Conservation (phyloP, 2,113 vertebrate genomes). For the Agapornis roseicollis region DNA sequence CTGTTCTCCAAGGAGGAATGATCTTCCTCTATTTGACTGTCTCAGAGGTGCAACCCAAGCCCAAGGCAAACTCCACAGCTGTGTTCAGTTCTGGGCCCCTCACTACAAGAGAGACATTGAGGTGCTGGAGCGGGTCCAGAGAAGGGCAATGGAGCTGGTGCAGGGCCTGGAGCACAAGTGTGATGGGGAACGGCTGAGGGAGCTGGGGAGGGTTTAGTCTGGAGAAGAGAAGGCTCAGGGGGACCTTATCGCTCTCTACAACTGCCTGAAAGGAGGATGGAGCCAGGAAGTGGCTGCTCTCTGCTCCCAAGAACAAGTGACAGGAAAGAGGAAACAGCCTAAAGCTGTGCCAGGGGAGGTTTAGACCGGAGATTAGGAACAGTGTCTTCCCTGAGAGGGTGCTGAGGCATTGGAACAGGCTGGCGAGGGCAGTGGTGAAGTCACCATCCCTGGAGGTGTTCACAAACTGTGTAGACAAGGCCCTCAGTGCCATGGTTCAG, state of each 20-base stretch:
- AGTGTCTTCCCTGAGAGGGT: not conserved
- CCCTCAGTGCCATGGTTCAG: not conserved
- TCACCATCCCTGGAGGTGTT: not conserved
- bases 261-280: not conserved
- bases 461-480: not conserved
- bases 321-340: not conserved
- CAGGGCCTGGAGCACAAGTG: not conserved
- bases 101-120: not conserved
- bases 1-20: not conserved
- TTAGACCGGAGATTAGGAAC: not conserved
- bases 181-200: not conserved
- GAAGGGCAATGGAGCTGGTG: not conserved
- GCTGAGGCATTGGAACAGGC: not conserved
- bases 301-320: not conserved
- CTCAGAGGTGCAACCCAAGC: too few relatives aligned
- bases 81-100: not conserved
- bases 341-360: not conserved
- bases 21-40: not conserved
- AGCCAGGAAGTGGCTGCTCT: not conserved
- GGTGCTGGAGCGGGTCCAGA: not conserved
- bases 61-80: not conserved
- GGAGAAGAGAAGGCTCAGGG: not conserved
- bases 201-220: not conserved
- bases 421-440: not conserved
- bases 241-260: not conserved